Percentiles rank a stretch among this genome's conserved stretches.
Conservation (phyloP, 2,113 vertebrate genomes). For the Lasiurus cinereus region DNA sequence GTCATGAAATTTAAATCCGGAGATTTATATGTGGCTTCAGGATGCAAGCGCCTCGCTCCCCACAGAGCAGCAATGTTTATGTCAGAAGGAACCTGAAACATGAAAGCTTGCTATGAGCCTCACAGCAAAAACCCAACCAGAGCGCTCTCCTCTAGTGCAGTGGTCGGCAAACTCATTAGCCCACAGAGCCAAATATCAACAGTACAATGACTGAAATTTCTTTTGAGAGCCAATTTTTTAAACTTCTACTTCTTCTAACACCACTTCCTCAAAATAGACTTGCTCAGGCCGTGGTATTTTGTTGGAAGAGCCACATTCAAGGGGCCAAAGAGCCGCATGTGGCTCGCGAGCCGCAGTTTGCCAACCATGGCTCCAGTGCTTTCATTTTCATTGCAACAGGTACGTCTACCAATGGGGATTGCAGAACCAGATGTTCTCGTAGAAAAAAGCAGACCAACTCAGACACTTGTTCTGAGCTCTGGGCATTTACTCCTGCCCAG, state of each 20-base stretch:
- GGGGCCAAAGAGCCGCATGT: too few relatives aligned
- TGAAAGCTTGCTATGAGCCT: not conserved
- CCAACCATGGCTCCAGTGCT: not conserved
- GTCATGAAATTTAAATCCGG: conserved; percentile 54
- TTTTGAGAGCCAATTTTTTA: too few relatives aligned
- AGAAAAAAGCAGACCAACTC: not conserved
- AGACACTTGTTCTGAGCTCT: not conserved
- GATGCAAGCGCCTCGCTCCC: not conserved
- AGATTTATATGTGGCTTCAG: not conserved
- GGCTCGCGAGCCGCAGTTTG: too few relatives aligned
- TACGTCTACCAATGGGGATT: not conserved
- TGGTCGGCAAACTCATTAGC: too few relatives aligned
- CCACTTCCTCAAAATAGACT: too few relatives aligned
- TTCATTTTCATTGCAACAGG: not conserved
- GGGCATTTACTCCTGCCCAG: not conserved
- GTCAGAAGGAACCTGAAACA: not conserved
- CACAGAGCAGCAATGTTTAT: not conserved
- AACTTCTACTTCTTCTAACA: too few relatives aligned
- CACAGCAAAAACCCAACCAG: not conserved
- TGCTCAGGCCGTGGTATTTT: too few relatives aligned
- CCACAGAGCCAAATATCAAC: too few relatives aligned
- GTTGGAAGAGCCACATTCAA: too few relatives aligned
- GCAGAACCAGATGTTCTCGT: not conserved
- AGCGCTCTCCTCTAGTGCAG: not conserved
- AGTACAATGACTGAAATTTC: too few relatives aligned